Evolutionary conservation across 2,113 vertebrate genomes (phyloP).

Genomic region (Pelmatolapia mariae): DNA sequence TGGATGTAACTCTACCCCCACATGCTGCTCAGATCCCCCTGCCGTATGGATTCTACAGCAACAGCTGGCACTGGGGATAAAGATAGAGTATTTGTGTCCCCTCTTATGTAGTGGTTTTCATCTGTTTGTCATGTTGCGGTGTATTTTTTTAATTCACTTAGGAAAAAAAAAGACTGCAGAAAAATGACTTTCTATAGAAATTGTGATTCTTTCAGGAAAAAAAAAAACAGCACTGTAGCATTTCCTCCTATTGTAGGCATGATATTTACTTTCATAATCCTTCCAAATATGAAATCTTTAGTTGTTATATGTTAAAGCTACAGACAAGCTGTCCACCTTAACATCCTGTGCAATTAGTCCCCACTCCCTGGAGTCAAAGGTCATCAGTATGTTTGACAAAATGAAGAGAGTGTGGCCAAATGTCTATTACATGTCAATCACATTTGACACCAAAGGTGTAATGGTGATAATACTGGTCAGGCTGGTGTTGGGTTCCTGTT

Average conservation of each 20-base stretch:
- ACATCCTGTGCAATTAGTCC: conserved; percentile 46
- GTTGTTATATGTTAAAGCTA: neutral
- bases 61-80: conserved; percentile 66
- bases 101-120: conserved; percentile 18
- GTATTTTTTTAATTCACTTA: neutral
- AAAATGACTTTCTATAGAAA: neutral
- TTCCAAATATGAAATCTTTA: neutral
- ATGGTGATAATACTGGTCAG: neutral
- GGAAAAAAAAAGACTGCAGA: fast-evolving
- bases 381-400: conserved; percentile 31
- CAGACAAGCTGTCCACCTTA: neutral
- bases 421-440: conserved; percentile 33
- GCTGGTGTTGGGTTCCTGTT: neutral
- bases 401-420: neutral
- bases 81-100: neutral
- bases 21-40: conserved; percentile 63
- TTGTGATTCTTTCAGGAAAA: neutral
- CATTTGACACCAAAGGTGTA: neutral
- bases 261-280: neutral
- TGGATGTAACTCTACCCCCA: conserved; percentile 35
- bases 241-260: neutral
- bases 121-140: neutral
- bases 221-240: neutral
- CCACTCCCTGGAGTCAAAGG: conserved; percentile 35
- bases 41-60: conserved; percentile 63